phyloP scores from a whole-genome alignment of 2,888 invertebrate genomes.

The Protonemura montana region DNA sequence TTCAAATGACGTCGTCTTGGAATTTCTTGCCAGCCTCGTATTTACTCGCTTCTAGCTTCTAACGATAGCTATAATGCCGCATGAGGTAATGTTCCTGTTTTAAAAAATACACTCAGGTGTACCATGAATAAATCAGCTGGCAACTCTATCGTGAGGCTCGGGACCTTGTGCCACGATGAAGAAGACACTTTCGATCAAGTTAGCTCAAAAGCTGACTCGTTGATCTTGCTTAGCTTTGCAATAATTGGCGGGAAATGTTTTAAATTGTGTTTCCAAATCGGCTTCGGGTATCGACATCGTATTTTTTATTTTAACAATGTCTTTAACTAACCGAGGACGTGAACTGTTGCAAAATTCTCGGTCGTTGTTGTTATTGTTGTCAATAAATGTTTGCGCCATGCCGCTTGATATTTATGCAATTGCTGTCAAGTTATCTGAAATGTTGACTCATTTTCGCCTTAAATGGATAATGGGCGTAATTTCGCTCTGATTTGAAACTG shows the following conservation, averaged over 20 bases:
- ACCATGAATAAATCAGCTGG: not conserved
- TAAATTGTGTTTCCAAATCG: not conserved
- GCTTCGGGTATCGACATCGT: not conserved
- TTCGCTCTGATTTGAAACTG: not conserved
- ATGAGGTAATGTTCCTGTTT: not conserved
- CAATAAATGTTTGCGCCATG: not conserved
- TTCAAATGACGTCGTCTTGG: not conserved
- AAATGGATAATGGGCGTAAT: not conserved
- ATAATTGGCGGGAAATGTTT: not conserved
- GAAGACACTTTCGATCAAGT: not conserved
- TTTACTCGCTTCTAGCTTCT: too few species aligned
- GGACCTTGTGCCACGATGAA: not conserved
- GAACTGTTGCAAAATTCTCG: not conserved
- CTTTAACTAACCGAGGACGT: not conserved
- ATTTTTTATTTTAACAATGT: not conserved
- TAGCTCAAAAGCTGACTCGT: not conserved
- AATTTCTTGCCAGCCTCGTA: too few species aligned
- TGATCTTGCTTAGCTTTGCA: not conserved
- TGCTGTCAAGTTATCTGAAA: not conserved
- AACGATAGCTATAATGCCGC: too few species aligned
- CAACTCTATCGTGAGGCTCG: not conserved
- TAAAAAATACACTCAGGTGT: not conserved
- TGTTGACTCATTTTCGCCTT: not conserved
- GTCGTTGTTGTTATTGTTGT: not conserved
- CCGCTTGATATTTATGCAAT: not conserved